Percentiles rank a stretch among this genome's conserved stretches.
phyloP scores from a whole-genome alignment of 1,140 invertebrate species.

The Hyles euphorbiae region DNA sequence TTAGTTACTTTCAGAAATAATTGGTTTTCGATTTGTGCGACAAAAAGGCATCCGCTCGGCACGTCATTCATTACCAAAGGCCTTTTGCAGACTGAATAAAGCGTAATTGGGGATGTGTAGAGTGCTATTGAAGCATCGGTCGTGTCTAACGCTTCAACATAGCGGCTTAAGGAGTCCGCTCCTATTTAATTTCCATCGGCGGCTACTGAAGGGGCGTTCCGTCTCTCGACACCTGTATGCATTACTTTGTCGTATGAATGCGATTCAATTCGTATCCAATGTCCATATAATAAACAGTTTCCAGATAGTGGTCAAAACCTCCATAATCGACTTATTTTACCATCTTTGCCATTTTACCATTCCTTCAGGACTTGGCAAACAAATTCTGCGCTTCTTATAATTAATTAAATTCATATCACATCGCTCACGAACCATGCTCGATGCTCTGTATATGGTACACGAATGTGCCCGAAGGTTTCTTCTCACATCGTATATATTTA shows the following conservation, averaged over 20 bases:
- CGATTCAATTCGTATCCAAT: slow-evolving; percentile 45
- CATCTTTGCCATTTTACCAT: not conserved
- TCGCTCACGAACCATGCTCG: slow-evolving; percentile 57
- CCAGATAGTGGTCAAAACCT: not conserved
- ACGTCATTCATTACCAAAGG: slow-evolving; percentile 69
- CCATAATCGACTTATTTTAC: not conserved
- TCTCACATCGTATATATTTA: slow-evolving; percentile 4
- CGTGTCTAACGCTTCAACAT: slow-evolving; percentile 46
- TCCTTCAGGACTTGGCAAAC: slow-evolving; percentile 32
- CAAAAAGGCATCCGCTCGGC: slow-evolving; percentile 44
- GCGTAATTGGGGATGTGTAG: slow-evolving; percentile 57
- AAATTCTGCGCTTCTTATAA: slow-evolving; percentile 50
- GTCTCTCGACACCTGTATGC: slow-evolving; percentile 66
- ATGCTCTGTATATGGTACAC: slow-evolving; percentile 45
- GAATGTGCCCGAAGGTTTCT: slow-evolving; percentile 35
- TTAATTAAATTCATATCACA: slow-evolving; percentile 75
- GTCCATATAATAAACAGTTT: too few relatives aligned
- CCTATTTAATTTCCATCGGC: slow-evolving; percentile 57
- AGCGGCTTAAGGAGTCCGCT: slow-evolving; percentile 35
- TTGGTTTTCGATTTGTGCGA: slow-evolving; percentile 69
- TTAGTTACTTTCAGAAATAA: slow-evolving; percentile 72
- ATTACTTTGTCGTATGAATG: slow-evolving; percentile 70
- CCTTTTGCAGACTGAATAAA: slow-evolving; percentile 63
- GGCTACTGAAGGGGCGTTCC: slow-evolving; percentile 58
- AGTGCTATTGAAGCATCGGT: slow-evolving; percentile 38